Evolutionary conservation across 2,113 vertebrate species (phyloP).

Genomic region (Ifrita kowaldi): DNA sequence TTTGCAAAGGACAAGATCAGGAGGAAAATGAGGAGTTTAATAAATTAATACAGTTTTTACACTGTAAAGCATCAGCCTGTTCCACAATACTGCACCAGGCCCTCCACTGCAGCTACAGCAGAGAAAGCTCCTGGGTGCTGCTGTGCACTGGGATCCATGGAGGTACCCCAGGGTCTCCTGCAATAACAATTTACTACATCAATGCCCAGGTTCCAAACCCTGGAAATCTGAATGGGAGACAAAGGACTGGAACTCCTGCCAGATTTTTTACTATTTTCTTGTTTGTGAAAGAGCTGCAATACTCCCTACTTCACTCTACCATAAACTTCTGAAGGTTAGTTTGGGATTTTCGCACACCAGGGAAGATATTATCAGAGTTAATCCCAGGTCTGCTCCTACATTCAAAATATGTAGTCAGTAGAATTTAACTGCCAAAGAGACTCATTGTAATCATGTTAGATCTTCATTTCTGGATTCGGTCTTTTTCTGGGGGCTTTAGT

Average conservation of each 20-base stretch:
- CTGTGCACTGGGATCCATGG: fast-evolving
- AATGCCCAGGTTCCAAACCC: not conserved
- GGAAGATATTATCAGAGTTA: not conserved
- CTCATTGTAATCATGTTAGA: not conserved
- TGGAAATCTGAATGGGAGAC: not conserved
- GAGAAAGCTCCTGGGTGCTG: not conserved
- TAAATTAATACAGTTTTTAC: not conserved
- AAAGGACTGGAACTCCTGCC: not conserved
- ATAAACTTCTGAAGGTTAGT: not conserved
- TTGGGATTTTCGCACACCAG: not conserved
- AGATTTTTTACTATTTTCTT: not conserved
- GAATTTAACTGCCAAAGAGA: not conserved
- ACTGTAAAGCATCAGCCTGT: not conserved
- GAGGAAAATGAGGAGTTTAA: not conserved
- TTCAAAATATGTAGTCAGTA: not conserved
- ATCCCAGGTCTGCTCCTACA: not conserved
- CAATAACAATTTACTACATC: not conserved
- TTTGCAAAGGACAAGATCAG: not conserved
- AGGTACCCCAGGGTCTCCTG: not conserved
- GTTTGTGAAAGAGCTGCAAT: not conserved
- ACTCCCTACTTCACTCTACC: not conserved
- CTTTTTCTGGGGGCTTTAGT: not conserved
- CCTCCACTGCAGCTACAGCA: not conserved
- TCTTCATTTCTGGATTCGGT: not conserved
- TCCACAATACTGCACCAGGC: too few relatives aligned